These are phyloP conservation scores for Pan paniscus DNA, from an alignment of 2,113 vertebrate genomes.

Conservation along the genomic window DNA sequence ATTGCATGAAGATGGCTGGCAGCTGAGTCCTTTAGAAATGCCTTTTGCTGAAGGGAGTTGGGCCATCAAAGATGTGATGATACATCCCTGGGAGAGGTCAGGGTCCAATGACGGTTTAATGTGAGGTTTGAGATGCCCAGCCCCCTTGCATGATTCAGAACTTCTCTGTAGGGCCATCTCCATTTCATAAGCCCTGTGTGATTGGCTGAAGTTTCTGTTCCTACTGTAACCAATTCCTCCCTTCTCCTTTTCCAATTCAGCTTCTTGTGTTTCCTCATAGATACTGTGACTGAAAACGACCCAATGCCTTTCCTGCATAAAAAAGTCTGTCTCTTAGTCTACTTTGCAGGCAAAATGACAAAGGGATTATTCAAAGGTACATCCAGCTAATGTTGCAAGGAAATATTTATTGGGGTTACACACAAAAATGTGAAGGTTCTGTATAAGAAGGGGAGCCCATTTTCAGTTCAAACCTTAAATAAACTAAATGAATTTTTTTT, in stretches of 20 bases:
- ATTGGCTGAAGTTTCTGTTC: neutral
- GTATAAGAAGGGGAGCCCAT: neutral
- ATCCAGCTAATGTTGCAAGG: neutral
- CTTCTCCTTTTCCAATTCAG: too few relatives aligned
- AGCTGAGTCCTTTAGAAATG: neutral
- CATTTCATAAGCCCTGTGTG: neutral
- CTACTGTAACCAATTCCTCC: accelerated
- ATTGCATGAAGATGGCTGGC: too few relatives aligned
- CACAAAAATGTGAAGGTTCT: neutral
- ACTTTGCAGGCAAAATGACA: neutral
- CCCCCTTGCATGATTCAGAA: neutral
- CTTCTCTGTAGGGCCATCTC: neutral
- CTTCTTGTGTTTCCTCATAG: neutral
- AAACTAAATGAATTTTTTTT: neutral
- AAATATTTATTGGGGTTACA: neutral
- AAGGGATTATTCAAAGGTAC: neutral
- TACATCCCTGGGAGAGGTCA: accelerated
- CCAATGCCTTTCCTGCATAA: neutral
- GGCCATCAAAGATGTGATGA: neutral
- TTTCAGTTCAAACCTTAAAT: neutral
- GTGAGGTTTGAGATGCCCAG: accelerated
- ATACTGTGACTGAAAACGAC: neutral
- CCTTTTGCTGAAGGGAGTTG: neutral
- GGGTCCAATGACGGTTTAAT: neutral
- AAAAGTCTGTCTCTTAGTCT: neutral